Conservation (phyloP, 2,797 vertebrate genomes). For the Lagocephalus sceleratus region DNA sequence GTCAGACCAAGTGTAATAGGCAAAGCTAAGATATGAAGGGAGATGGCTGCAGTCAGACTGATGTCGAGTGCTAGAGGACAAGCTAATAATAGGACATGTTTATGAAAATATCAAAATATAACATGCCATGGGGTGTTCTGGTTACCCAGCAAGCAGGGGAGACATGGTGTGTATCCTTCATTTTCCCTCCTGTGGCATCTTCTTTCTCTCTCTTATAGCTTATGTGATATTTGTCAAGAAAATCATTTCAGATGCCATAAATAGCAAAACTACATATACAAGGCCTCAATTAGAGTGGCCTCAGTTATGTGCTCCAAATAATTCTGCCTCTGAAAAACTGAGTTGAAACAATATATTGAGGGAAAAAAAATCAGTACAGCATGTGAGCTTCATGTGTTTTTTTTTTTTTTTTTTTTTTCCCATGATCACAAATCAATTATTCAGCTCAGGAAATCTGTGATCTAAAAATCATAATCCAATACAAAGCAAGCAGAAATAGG, state of each 20-base stretch:
- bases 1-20: slow-evolving; percentile 70
- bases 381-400: too few species aligned
- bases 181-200: slow-evolving; percentile 19
- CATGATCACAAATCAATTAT: too few species aligned
- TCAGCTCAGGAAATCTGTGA: too few species aligned
- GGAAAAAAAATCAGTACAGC: too few species aligned
- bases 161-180: slow-evolving; percentile 19
- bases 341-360: too few species aligned
- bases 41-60: slow-evolving; percentile 60
- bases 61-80: slow-evolving; percentile 65
- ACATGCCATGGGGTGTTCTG: slow-evolving; percentile 55
- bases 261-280: neutral
- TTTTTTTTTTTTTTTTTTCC: too few species aligned
- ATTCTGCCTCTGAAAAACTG: too few species aligned
- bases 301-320: too few species aligned
- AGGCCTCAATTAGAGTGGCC: too few species aligned
- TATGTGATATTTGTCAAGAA: too few species aligned
- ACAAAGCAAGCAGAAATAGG: too few species aligned
- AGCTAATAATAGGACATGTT: slow-evolving; percentile 74
- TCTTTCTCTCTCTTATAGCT: neutral
- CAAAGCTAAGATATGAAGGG: slow-evolving; percentile 59
- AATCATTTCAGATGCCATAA: neutral
- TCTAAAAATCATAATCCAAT: too few species aligned
- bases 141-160: slow-evolving; percentile 32
- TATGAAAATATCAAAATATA: slow-evolving; percentile 67